phyloP scores from a whole-genome alignment of 2,888 invertebrate genomes.

The Perizoma flavofasciatum region DNA sequence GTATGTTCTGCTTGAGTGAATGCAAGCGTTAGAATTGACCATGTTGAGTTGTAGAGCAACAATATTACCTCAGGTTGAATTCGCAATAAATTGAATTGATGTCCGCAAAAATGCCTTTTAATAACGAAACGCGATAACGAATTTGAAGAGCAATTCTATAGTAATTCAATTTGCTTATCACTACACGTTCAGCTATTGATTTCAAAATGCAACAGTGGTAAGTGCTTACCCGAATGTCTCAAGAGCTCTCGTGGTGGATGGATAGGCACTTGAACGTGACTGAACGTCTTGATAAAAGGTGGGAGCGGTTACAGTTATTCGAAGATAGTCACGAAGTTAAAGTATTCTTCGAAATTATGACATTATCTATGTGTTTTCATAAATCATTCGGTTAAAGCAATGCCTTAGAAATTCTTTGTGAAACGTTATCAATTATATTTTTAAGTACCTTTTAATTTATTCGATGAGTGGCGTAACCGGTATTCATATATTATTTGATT shows the following conservation, averaged over 20 bases:
- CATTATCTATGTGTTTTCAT: no score
- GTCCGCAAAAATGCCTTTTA: no score
- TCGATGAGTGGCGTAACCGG: conserved; percentile 27
- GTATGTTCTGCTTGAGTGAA: no score
- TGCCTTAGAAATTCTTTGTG: conserved; percentile 37
- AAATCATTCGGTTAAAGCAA: no score
- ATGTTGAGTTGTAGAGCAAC: no score
- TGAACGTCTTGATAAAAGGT: conserved; percentile 45
- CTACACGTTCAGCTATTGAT: background rate
- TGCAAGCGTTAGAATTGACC: no score
- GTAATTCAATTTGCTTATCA: no score
- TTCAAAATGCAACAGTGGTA: conserved; percentile 30
- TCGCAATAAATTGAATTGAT: no score
- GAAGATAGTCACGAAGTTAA: conserved; percentile 2
- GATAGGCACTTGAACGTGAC: conserved; percentile 31
- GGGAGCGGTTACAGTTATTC: conserved; percentile 45
- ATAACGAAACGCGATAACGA: no score
- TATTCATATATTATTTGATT: conserved; percentile 33
- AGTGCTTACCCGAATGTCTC: conserved; percentile 40
- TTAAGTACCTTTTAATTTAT: conserved; percentile 24
- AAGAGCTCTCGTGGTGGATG: conserved; percentile 37
- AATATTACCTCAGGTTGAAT: no score
- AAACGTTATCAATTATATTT: conserved; percentile 43
- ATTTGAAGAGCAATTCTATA: no score
- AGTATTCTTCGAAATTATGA: background rate